Evolutionary conservation across 2,797 vertebrate genomes (phyloP).

Genomic region (Australoheros facetus): DNA sequence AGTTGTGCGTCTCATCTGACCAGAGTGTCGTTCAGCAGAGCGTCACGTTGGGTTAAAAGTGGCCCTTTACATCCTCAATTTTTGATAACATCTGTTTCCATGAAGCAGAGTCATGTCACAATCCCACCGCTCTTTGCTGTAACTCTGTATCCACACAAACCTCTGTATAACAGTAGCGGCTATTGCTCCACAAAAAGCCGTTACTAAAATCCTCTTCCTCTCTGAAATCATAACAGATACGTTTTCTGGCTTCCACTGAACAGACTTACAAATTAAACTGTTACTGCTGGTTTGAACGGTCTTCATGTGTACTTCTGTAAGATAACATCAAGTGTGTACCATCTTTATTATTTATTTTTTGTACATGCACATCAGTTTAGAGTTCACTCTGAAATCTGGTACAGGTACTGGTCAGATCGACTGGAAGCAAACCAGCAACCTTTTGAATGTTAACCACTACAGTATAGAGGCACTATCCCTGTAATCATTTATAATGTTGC

Average conservation of each 20-base stretch:
- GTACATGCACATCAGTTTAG: not conserved
- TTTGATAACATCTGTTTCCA: not conserved
- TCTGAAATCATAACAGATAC: not conserved
- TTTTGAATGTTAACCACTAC: not conserved
- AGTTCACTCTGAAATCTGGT: not conserved
- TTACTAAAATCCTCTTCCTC: not conserved
- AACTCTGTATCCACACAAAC: not conserved
- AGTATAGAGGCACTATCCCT: not conserved
- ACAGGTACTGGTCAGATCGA: not conserved
- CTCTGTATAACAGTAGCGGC: not conserved
- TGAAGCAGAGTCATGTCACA: not conserved
- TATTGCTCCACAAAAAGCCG: not conserved
- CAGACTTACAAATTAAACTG: not conserved
- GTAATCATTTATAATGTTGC: not conserved
- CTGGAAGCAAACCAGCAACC: not conserved
- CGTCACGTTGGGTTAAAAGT: not conserved
- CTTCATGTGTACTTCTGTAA: not conserved
- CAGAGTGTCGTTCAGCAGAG: not conserved
- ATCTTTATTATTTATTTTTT: not conserved
- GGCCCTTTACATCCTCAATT: not conserved
- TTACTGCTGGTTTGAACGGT: not conserved
- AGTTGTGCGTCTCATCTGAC: not conserved
- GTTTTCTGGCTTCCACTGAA: not conserved
- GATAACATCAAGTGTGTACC: not conserved
- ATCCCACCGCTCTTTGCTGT: not conserved